Percentiles rank a stretch among this genome's conserved stretches.
phyloP scores from a whole-genome alignment of 2,888 invertebrate genomes.

The Aphidius colemani region DNA sequence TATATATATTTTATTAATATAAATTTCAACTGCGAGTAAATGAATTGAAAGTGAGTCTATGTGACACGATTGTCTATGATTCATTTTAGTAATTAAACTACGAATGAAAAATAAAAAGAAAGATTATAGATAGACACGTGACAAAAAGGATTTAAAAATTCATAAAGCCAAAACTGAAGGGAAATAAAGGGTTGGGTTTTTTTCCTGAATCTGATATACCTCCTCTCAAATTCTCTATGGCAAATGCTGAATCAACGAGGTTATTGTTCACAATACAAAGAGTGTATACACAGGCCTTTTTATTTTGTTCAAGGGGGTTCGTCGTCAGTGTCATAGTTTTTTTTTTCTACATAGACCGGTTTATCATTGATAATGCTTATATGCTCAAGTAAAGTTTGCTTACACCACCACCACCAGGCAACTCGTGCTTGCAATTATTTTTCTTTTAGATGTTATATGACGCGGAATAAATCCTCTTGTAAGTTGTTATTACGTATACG shows the following conservation, averaged over 20 bases:
- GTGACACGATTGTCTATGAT: neutral
- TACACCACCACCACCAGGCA: too few relatives aligned
- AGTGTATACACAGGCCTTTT: conserved; percentile 5
- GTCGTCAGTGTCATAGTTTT: neutral
- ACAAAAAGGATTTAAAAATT: conserved; percentile 17
- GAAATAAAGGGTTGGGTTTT: conserved; percentile 17
- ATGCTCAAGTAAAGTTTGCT: conserved; percentile 1
- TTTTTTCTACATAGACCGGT: conserved; percentile 21
- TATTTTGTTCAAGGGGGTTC: neutral
- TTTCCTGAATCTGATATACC: conserved; percentile 28
- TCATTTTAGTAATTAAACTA: conserved; percentile 1
- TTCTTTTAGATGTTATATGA: conserved; percentile 2
- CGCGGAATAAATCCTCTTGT: conserved; percentile 16
- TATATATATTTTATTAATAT: conserved; percentile 15
- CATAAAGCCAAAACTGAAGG: neutral
- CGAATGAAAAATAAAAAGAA: too few relatives aligned
- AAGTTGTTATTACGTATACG: conserved; percentile 6
- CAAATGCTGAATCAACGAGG: conserved; percentile 53
- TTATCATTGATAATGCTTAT: conserved; percentile 24
- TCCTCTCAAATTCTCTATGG: conserved; percentile 32
- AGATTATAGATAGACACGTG: conserved; percentile 8
- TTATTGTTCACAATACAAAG: conserved; percentile 30
- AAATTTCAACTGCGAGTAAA: conserved; percentile 18
- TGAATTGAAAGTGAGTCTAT: conserved; percentile 7
- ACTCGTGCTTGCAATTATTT: too few relatives aligned